phyloP scores from a whole-genome alignment of 1,140 invertebrate genomes.

The Galendromus occidentalis region DNA sequence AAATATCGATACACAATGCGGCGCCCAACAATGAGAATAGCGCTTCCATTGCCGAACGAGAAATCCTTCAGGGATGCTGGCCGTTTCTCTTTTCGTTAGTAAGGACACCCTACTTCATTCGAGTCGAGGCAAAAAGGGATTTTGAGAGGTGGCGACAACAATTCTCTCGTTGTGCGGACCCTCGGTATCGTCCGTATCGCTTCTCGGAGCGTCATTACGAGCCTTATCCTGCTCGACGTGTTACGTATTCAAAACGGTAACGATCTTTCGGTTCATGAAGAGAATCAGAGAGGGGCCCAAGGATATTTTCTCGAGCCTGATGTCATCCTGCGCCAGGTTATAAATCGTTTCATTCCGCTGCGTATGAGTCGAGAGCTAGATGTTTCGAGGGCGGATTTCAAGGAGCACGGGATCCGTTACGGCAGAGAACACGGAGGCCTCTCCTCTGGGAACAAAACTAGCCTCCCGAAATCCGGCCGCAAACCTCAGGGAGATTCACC shows the following conservation, averaged over 20 bases:
- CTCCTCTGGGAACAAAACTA: neutral
- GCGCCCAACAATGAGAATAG: too few species aligned
- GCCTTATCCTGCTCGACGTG: conserved; percentile 17
- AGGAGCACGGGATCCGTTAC: conserved; percentile 52
- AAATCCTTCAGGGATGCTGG: conserved; percentile 41
- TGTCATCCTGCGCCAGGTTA: conserved; percentile 34
- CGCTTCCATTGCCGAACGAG: conserved; percentile 29
- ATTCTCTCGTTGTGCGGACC: conserved; percentile 23
- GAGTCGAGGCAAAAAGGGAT: conserved; percentile 52
- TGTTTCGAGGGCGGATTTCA: conserved; percentile 61
- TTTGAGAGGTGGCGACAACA: conserved; percentile 39
- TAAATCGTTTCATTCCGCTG: conserved; percentile 56
- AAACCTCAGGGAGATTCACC: neutral
- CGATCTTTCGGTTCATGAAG: too few species aligned
- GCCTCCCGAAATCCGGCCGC: neutral
- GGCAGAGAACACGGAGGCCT: neutral
- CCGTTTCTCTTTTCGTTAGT: conserved; percentile 73
- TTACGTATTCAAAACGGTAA: conserved; percentile 2
- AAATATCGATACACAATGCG: too few species aligned
- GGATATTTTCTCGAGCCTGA: conserved; percentile 11
- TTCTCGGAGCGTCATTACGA: conserved; percentile 19
- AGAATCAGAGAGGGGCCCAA: too few species aligned
- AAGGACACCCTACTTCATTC: conserved; percentile 54
- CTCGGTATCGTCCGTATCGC: conserved; percentile 20
- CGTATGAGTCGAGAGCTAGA: conserved; percentile 63